Evolutionary conservation across 2,888 invertebrate genomes (phyloP).

Genomic region (Formica aserva): DNA sequence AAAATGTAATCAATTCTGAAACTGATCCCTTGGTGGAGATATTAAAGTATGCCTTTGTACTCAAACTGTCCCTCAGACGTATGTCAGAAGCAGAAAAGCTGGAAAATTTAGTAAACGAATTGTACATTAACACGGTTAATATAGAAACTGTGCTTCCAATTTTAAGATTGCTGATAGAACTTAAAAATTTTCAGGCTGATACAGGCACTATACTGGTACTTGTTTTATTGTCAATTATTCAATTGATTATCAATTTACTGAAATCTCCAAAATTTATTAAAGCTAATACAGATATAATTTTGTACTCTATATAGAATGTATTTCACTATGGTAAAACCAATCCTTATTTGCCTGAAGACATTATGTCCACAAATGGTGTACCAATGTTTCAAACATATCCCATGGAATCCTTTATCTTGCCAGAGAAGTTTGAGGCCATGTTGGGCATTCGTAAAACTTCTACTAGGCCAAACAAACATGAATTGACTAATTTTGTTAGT

Average conservation of each 20-base stretch:
- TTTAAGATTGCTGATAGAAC: conserved; percentile 77
- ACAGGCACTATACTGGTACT: conserved; percentile 74
- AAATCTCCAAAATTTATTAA: conserved; percentile 61
- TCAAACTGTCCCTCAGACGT: conserved; percentile 74
- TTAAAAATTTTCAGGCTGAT: conserved; percentile 74
- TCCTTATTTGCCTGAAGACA: conserved; percentile 77
- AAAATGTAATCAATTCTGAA: conserved; percentile 51
- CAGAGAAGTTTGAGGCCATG: conserved; percentile 78
- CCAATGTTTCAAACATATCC: conserved; percentile 81
- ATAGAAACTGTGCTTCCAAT: conserved; percentile 67
- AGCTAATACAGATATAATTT: background rate
- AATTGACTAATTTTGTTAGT: conserved; percentile 63
- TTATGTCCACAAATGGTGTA: conserved; percentile 59
- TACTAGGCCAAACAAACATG: conserved; percentile 54
- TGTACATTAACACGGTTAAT: conserved; percentile 63
- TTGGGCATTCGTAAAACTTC: conserved; percentile 68
- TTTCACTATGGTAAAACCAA: conserved; percentile 79
- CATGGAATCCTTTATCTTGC: conserved; percentile 77
- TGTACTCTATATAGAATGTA: conserved; percentile 63
- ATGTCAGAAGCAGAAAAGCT: conserved; percentile 76
- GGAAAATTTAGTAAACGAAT: conserved; percentile 75
- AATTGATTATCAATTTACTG: background rate
- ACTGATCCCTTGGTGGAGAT: conserved; percentile 80
- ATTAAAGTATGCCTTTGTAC: conserved; percentile 79
- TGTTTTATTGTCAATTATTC: conserved; percentile 7